These are phyloP conservation scores for Diprion similis DNA, from an alignment of 1,140 invertebrate genomes.

Conservation along the genomic window DNA sequence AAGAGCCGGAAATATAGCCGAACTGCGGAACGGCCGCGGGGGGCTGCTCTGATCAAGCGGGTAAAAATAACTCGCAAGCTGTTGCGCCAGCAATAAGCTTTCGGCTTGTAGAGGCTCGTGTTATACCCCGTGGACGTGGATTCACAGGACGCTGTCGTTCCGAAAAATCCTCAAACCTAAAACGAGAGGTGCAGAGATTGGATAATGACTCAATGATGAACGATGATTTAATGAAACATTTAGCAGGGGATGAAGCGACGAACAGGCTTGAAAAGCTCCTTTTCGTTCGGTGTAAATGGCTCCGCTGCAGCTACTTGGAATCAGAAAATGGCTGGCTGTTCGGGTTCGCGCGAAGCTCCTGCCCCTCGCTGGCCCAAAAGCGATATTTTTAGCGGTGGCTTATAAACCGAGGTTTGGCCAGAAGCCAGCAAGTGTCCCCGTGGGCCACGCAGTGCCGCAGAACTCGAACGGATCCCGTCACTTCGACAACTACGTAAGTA, in stretches of 20 bases:
- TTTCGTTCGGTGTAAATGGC: no score
- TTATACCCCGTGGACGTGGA: neutral
- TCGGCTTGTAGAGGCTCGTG: neutral
- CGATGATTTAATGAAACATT: neutral
- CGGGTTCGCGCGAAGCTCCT: neutral
- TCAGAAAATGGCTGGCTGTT: neutral
- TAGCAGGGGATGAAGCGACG: no score
- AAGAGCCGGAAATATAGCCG: neutral
- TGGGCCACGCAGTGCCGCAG: slow-evolving; percentile 8
- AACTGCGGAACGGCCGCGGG: neutral
- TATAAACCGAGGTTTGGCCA: slow-evolving; percentile 11
- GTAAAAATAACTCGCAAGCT: neutral
- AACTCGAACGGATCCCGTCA: slow-evolving; percentile 16
- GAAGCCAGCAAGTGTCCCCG: slow-evolving; percentile 20
- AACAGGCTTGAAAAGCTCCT: no score
- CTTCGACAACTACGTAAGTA: slow-evolving; percentile 19
- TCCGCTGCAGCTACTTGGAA: neutral
- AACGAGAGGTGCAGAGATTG: no score
- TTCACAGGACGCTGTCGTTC: neutral
- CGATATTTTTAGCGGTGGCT: slow-evolving; percentile 19
- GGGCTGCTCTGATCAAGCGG: neutral
- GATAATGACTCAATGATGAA: neutral
- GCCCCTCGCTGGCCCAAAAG: slow-evolving; percentile 9
- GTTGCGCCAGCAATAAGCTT: neutral
- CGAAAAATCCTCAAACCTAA: no score